A percentile compares a stretch with the other conserved stretches of the same genome.
Evolutionary conservation across 2,888 invertebrate species (phyloP).

Genomic region (Platycheirus albimanus): DNA sequence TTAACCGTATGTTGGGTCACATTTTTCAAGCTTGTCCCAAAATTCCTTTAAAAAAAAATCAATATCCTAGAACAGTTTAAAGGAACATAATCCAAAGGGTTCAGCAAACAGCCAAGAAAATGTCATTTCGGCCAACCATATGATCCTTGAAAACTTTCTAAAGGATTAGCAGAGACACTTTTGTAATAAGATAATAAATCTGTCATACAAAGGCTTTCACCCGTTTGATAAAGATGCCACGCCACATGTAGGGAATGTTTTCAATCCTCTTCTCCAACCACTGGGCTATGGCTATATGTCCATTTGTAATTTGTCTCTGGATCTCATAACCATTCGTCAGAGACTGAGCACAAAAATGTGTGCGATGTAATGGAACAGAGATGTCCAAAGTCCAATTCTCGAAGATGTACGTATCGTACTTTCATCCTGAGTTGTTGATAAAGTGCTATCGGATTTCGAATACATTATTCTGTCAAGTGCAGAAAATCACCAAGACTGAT

Average conservation of each 20-base stretch:
- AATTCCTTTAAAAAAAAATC: too few relatives aligned
- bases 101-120: neutral
- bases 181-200: conserved; percentile 23
- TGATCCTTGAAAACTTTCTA: neutral
- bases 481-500: conserved; percentile 23
- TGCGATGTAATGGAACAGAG: neutral
- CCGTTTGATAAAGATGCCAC: conserved; percentile 5
- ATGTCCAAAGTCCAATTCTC: neutral
- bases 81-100: neutral
- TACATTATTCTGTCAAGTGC: conserved; percentile 30
- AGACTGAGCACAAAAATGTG: neutral
- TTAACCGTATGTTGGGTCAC: too few relatives aligned
- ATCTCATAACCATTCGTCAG: neutral
- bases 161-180: neutral
- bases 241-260: neutral
- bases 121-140: neutral
- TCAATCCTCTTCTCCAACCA: neutral
- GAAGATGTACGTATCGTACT: neutral
- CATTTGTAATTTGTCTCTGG: conserved; percentile 14
- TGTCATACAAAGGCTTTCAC: neutral
- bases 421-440: conserved; percentile 13
- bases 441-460: conserved; percentile 36
- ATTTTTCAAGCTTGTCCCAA: too few relatives aligned
- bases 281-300: neutral
- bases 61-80: too few relatives aligned